Base-by-base conservation (phyloP, 2,113 vertebrate species). In the Irena cyanogastra region DNA sequence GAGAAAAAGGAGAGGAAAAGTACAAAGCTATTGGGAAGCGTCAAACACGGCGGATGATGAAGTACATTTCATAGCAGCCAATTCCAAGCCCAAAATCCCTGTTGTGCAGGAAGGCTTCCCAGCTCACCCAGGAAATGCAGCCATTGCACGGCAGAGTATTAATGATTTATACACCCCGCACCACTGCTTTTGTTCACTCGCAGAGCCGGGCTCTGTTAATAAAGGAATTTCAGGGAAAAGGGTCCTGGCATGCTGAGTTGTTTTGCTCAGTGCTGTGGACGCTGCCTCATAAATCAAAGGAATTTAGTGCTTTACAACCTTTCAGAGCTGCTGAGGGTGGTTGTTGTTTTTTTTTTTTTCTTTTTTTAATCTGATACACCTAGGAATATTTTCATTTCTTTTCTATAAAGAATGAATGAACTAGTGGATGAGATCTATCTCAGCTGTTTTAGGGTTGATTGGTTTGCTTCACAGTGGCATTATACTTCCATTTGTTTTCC, bases 101-200 rank as follows among this genome's bases (percentile, higher is more conserved):
- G 77, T 95, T 94, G 97, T 95, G 95, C 96, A 74, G 95, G 97
- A 96, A 96, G 96, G 94, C 95, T 97, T 97, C 97, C 95, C 95
- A 91, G 72, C 96, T 90, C 94, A 83, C 97, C 30, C 96, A 97
- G 97, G 97, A 97, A 97, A 97, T 79, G 78, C 96, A 96, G 97
- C 93, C 97, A 78, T 94, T 96, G 97, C 97, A 96, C 57, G 30
- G 96, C 94, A 22, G 69, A 74, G 66, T 97, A 95, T 98, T 98
- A 97, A 98, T 98, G 98, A 98, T 98, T 98, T 98, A 98, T 98
- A 96, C 93, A 83, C 94, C 63, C 88, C 37, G 27, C 94, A 87
- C 97, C 61, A 17, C 45, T 95, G 97, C 97, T 98, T 98, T 97
- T 97, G 96, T 98, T 97, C 96, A 45, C 95, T 87, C 19, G 76